Evolutionary conservation across 1,140 invertebrate species (phyloP).

Genomic region (Geopemphigus sp.): DNA sequence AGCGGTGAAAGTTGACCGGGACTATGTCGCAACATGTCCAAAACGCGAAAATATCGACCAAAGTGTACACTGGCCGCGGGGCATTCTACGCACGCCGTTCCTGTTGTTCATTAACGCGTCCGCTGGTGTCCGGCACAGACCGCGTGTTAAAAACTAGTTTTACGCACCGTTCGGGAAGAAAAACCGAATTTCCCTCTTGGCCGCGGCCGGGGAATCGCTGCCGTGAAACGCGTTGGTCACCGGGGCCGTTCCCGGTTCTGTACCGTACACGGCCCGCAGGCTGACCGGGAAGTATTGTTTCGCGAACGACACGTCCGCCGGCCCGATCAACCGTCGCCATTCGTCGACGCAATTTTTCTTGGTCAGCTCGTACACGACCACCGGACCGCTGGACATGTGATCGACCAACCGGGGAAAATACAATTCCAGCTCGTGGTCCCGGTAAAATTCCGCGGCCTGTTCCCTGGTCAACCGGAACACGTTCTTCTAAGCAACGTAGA

Average conservation of each 20-base stretch:
- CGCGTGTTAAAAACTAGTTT: no score
- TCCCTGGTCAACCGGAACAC: neutral
- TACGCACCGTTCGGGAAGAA: constrained; percentile 10
- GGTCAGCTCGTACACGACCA: constrained; percentile 15
- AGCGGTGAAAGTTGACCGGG: no score
- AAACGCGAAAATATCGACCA: no score
- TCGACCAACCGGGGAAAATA: neutral
- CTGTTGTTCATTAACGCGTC: no score
- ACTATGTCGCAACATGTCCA: no score
- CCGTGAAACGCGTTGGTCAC: constrained; percentile 25
- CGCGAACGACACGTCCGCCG: neutral
- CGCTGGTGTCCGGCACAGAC: no score
- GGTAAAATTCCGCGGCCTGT: constrained; percentile 2
- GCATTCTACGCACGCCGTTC: no score
- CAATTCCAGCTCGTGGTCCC: neutral
- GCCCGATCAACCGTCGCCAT: constrained; percentile 11
- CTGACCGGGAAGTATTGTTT: constrained; percentile 11
- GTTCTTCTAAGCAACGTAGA: no score
- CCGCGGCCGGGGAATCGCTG: neutral
- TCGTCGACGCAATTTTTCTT: constrained; percentile 11
- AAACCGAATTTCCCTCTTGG: neutral
- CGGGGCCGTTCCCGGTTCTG: neutral
- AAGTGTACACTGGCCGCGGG: no score
- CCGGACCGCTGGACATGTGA: constrained; percentile 1
- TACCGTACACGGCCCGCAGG: constrained; percentile 3